Base-by-base conservation (phyloP, 2,113 vertebrate genomes). In the Aphelocoma coerulescens region DNA sequence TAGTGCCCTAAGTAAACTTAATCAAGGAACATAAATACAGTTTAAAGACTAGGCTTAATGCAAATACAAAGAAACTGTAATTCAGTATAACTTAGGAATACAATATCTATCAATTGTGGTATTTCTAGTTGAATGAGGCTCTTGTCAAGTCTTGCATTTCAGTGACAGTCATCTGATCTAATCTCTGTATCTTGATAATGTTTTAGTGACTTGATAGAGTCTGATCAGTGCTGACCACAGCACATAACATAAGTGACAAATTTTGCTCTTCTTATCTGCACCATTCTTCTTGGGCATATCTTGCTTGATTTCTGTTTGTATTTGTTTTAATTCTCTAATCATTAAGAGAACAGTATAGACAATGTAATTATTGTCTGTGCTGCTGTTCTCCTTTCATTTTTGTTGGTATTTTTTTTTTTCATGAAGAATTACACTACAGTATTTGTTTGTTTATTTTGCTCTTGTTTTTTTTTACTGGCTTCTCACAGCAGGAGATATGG, bases 61-160 rank as follows among this genome's bases (percentile, higher is more conserved):
- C 19, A 88, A 74, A 22, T n/a, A 28, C 14, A 58, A 43, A 48
- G 43, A 5, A 73, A 30, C 12, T 7, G 10, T 52, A 57, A 54
- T 74, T 62, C 46, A 71, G 17, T 44, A 2, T 23, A 67, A 39
- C 1, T 33, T 21, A 28, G 26, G 39, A 66, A 66, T 35, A 55
- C 7, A 4, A 0, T 16, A 10, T 7, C 65, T 75, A 11, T 18
- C 16, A 37, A 13, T 22, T 6, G 0, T 32, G 21, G 33, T 39
- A 16, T 33, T 86, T 30, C 11, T 32, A 44, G 55, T 26, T 14
- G 10, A 14, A 13, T 13, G 57, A 52, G 13, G 20, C 32, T 93
- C 55, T 66, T 59, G 10, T 39, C 5, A 13, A 54, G n/a, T 30
- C 16, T 65, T 48, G 33, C 15, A 21, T 32, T 73, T 63, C 46